Conservation (phyloP, 2,888 invertebrate genomes). For the Acanthoscelides obtectus region DNA sequence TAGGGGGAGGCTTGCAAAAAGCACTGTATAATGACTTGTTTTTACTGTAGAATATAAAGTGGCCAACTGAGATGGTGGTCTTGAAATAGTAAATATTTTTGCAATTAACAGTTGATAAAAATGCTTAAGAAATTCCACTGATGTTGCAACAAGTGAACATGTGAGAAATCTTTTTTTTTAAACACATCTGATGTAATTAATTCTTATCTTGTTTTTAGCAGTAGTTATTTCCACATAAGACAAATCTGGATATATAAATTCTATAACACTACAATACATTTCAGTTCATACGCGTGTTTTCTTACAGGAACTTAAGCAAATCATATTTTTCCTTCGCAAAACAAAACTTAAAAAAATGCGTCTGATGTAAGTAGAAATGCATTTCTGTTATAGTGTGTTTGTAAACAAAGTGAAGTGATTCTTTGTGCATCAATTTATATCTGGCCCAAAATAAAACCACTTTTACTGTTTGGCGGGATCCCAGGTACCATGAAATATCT, state of each 20-base stretch:
- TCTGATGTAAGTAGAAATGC: constrained; percentile 9
- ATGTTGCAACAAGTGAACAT: background rate
- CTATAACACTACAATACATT: background rate
- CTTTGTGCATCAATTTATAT: too few species aligned
- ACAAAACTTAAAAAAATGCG: constrained; percentile 4
- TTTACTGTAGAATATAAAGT: too few species aligned
- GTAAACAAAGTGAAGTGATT: too few species aligned
- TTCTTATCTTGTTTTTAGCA: background rate
- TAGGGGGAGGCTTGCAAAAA: too few species aligned
- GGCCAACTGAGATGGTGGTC: too few species aligned
- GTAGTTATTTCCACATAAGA: background rate
- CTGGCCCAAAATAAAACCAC: too few species aligned
- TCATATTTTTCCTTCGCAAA: background rate
- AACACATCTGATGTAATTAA: background rate
- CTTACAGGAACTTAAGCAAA: background rate
- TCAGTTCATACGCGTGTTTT: background rate
- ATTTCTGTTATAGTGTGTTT: too few species aligned
- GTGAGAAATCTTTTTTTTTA: background rate
- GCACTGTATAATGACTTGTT: too few species aligned
- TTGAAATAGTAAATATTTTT: background rate
- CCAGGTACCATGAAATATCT: too few species aligned
- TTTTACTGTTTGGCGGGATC: too few species aligned
- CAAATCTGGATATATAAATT: background rate
- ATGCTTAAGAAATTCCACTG: background rate
- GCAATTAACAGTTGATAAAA: background rate